A percentile compares a stretch with the other conserved stretches of the same genome.
These are phyloP conservation scores for Polymixis flavicincta DNA, from an alignment of 2,888 invertebrate genomes.

Conservation along the genomic window DNA sequence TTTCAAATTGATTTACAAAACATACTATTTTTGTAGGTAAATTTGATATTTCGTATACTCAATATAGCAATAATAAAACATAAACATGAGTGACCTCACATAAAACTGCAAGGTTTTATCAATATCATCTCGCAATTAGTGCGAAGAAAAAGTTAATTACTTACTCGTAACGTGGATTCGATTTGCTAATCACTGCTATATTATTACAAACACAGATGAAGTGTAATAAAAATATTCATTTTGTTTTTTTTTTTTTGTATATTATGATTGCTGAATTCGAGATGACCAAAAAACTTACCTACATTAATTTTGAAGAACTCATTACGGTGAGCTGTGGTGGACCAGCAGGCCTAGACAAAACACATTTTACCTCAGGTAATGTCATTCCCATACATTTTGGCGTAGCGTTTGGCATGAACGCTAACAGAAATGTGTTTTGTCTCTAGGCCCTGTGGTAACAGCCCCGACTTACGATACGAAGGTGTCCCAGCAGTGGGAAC, in stretches of 20 bases:
- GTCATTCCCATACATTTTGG: too few relatives aligned
- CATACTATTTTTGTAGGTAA: not conserved
- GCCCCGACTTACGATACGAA: too few relatives aligned
- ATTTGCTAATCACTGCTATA: constrained; percentile 13
- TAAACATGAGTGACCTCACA: constrained; percentile 3
- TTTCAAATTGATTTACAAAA: not conserved
- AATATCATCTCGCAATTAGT: constrained; percentile 39
- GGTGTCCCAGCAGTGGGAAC: too few relatives aligned
- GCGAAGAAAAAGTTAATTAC: constrained; percentile 43
- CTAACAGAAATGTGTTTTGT: too few relatives aligned
- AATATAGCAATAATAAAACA: not conserved
- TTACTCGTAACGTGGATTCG: constrained; percentile 43
- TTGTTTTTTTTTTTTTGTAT: constrained; percentile 15
- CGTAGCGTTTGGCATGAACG: too few relatives aligned
- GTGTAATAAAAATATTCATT: not conserved
- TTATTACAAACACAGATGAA: not conserved
- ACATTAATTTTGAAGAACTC: too few relatives aligned
- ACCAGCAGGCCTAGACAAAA: too few relatives aligned
- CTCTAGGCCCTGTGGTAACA: too few relatives aligned
- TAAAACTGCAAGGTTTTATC: constrained; percentile 43
- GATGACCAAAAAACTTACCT: not conserved
- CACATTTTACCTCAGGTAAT: too few relatives aligned
- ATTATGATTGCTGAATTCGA: not conserved
- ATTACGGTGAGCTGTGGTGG: too few relatives aligned
- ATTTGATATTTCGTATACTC: not conserved